These are phyloP conservation scores for Therioaphis trifolii DNA, from an alignment of 2,888 invertebrate genomes.

Conservation along the genomic window DNA sequence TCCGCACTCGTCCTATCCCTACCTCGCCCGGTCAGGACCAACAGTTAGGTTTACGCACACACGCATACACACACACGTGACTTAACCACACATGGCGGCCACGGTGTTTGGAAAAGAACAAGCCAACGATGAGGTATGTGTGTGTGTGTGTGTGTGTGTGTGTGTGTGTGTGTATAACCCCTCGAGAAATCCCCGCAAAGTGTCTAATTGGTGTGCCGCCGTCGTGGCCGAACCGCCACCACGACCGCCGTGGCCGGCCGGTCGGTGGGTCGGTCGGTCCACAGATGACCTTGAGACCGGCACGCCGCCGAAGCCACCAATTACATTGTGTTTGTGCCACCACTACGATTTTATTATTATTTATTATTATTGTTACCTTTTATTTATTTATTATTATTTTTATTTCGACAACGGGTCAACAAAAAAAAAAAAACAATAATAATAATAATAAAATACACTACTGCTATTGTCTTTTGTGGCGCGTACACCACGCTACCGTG, in stretches of 20 bases:
- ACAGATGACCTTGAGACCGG: conserved; percentile 32
- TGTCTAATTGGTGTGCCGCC: conserved; percentile 28
- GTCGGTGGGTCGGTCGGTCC: conserved; percentile 18
- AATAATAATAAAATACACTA: neutral
- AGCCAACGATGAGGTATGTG: neutral
- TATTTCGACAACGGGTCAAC: conserved; percentile 10
- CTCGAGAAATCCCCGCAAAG: conserved; percentile 38
- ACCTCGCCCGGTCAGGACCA: neutral
- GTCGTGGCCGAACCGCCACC: no score
- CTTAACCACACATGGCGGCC: neutral
- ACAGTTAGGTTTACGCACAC: neutral
- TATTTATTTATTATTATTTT: neutral
- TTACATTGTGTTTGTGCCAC: conserved; percentile 28
- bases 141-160: neutral
- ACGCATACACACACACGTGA: neutral
- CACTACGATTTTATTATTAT: conserved; percentile 40
- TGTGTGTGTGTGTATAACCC: neutral
- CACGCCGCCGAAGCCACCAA: neutral
- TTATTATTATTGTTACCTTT: neutral
- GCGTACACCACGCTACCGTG: neutral
- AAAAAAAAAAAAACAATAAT: neutral
- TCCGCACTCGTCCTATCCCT: conserved; percentile 15
- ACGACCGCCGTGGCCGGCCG: neutral
- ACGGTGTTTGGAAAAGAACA: neutral
- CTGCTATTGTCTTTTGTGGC: conserved; percentile 39